Base-by-base conservation (phyloP, 2,113 vertebrate species). In the Ascaphus truei region DNA sequence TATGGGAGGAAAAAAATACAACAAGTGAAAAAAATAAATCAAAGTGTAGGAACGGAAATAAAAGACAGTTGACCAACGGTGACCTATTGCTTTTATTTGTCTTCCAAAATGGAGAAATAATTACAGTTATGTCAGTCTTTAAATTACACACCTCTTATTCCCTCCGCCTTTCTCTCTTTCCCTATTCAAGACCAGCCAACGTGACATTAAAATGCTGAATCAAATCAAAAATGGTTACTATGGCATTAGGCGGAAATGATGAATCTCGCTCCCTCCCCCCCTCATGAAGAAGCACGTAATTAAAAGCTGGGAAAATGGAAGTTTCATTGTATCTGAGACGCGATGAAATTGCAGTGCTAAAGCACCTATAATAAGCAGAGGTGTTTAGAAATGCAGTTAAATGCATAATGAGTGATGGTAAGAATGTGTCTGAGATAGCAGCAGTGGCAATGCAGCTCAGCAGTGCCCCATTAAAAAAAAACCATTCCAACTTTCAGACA, bases 191-290 rank as follows among this genome's bases (percentile, higher is more conserved):
- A 72, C 52, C 71, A 78, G 81, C 81, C 80, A 80, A 85, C 75
- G 82, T 81, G 84, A 86, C 85, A 84, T 85, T 80, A 81, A 82
- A 81, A 79, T 84, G 84, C 84, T 85, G 85, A 87, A 86, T 85
- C 80, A 80, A 81, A 82, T 83, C 82, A 83, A n/a, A n/a, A 85
- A 79, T 84, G 85, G 88, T 88, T 86, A 83, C 89, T 89, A 87
- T 86, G 86, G 89, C 83, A 85, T 89, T 85, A 77, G 81, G 68
- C 83, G 87, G 83, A 87, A 88, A 89, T 89, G 82, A 82, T 73
- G 81, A 89, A 83, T 84, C 86, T 84, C 79, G 1, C 72, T 71
- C 58, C 75, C 53, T 47, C 55, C 50, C 76, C 85, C 73, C 83
- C 73, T 74, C n/a, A 75, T 80, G 81, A 86, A 84, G 43, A 68